Evolutionary conservation across 2,797 vertebrate species (phyloP).

Genomic region (Silurus aristotelis): DNA sequence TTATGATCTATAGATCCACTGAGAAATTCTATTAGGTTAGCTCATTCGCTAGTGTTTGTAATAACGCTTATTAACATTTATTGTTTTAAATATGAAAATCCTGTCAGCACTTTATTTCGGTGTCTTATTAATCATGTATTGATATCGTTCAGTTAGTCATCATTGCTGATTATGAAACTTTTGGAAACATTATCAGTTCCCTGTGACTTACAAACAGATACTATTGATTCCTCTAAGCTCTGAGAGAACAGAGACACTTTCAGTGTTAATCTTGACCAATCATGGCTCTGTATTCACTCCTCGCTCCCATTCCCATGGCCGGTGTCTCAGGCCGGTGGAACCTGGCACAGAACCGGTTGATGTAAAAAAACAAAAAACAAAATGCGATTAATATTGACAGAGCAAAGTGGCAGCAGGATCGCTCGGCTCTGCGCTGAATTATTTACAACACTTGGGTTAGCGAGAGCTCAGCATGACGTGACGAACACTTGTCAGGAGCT

Average conservation of each 20-base stretch:
- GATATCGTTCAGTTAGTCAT: neutral
- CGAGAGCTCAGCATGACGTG: constrained; percentile 16
- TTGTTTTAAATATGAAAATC: neutral
- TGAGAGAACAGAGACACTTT: neutral
- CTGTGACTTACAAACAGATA: neutral
- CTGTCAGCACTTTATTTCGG: neutral
- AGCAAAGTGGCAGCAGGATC: constrained; percentile 46
- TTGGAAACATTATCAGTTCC: no score
- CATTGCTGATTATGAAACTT: neutral
- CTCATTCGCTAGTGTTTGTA: neutral
- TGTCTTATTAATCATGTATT: neutral
- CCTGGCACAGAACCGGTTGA: constrained; percentile 36
- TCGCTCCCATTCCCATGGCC: constrained; percentile 14
- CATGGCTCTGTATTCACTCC: constrained; percentile 33
- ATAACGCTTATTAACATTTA: neutral
- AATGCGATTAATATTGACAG: constrained; percentile 55
- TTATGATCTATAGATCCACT: neutral
- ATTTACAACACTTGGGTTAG: constrained; percentile 46
- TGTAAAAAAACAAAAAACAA: neutral
- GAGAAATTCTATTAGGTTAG: neutral
- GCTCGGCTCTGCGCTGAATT: constrained; percentile 42
- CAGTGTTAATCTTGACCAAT: constrained; percentile 24
- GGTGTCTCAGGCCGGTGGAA: constrained; percentile 17
- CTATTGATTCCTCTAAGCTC: neutral
- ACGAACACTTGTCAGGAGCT: constrained; percentile 44